phyloP scores from a whole-genome alignment of 2,797 vertebrate genomes.

The Sebastes aleutianus region DNA sequence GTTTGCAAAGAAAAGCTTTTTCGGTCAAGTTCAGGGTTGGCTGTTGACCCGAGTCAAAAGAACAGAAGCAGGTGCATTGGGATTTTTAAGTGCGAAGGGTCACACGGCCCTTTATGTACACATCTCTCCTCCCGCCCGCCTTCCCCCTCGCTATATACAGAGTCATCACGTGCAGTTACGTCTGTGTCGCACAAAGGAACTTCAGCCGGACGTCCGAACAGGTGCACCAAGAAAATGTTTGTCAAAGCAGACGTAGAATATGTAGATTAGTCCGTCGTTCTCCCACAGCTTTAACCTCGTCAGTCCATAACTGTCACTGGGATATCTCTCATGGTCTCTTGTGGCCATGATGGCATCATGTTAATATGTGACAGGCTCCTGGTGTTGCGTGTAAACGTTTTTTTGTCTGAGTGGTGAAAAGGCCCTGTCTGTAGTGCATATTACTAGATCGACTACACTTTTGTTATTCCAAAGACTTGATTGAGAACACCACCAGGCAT shows the following conservation, averaged over 20 bases:
- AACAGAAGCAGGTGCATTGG: constrained; percentile 71
- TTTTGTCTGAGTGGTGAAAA: constrained; percentile 36
- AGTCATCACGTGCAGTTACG: constrained; percentile 39
- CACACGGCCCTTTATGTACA: constrained; percentile 65
- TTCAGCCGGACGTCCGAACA: constrained; percentile 30
- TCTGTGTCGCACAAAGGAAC: constrained; percentile 38
- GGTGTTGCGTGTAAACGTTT: constrained; percentile 3
- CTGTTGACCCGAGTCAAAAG: constrained; percentile 51
- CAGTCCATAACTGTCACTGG: constrained; percentile 7
- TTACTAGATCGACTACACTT: constrained; percentile 8
- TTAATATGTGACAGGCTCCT: constrained; percentile 10
- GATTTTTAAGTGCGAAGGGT: constrained; percentile 70
- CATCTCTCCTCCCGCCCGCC: neutral
- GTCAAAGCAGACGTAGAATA: constrained; percentile 24
- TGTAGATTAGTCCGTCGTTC: constrained; percentile 17
- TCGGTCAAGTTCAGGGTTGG: constrained; percentile 42
- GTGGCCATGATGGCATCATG: constrained; percentile 28
- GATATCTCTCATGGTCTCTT: constrained; percentile 3
- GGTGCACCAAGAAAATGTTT: constrained; percentile 19
- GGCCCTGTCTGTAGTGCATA: constrained; percentile 26
- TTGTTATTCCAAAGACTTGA: constrained; percentile 19
- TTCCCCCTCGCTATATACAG: constrained; percentile 41
- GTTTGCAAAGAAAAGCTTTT: constrained; percentile 47
- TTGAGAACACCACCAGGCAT: constrained; percentile 3
- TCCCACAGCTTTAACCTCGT: constrained; percentile 8